These are phyloP conservation scores for Lateolabrax maculatus DNA, from an alignment of 2,797 vertebrate genomes.

Conservation along the genomic window DNA sequence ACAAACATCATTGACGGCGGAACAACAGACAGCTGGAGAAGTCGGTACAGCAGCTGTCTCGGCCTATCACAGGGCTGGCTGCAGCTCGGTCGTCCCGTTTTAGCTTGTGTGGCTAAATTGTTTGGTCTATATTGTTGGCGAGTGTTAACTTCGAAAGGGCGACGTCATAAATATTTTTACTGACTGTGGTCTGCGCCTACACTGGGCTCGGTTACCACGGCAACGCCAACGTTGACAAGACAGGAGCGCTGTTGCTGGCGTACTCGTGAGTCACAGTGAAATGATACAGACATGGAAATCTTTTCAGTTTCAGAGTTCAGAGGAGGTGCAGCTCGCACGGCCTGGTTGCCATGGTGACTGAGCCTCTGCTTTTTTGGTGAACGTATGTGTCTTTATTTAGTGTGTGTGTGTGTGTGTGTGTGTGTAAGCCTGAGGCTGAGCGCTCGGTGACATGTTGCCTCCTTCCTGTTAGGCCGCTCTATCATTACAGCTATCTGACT, in stretches of 20 bases:
- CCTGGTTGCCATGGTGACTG: slow-evolving; percentile 24
- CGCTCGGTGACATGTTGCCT: not conserved
- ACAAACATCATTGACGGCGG: no score
- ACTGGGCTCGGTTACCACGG: not conserved
- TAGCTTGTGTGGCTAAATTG: not conserved
- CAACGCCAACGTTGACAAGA: not conserved
- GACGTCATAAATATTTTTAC: not conserved
- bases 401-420: not conserved
- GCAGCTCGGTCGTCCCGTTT: not conserved
- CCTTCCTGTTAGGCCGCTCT: slow-evolving; percentile 25
- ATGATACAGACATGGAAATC: not conserved
- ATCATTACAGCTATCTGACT: slow-evolving; percentile 15
- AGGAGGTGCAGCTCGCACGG: slow-evolving; percentile 5
- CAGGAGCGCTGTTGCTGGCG: not conserved
- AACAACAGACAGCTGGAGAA: no score
- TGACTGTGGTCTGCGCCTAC: not conserved
- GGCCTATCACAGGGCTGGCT: not conserved
- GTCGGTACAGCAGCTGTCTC: no score
- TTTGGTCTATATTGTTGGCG: not conserved
- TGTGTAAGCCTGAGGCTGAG: not conserved
- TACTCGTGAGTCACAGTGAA: not conserved
- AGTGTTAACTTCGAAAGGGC: not conserved
- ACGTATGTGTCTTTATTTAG: slow-evolving; percentile 4
- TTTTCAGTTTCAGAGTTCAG: not conserved
- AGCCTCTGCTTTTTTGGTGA: slow-evolving; percentile 4